phyloP scores from a whole-genome alignment of 2,797 vertebrate genomes.

The Muraenolepis orangiensis region DNA sequence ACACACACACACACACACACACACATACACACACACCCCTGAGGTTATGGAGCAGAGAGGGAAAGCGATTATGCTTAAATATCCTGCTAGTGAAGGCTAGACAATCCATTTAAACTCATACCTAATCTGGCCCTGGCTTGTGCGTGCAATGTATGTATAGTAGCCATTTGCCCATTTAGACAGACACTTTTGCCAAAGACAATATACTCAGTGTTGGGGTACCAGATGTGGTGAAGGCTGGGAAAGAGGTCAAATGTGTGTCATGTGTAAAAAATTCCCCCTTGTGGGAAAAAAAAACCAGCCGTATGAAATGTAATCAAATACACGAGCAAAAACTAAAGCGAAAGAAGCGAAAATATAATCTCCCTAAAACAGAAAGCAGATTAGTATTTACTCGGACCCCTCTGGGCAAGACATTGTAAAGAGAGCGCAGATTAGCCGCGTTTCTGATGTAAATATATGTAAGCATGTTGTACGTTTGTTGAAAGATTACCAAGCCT shows the following conservation, averaged over 20 bases:
- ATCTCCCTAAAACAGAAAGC: constrained; percentile 13
- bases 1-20: neutral
- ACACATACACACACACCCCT: constrained; percentile 17
- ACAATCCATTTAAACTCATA: constrained; percentile 70
- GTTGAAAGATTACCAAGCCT: neutral
- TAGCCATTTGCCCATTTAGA: constrained; percentile 49
- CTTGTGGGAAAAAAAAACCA: neutral
- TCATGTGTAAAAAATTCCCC: too few relatives aligned
- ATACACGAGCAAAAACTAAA: constrained; percentile 23
- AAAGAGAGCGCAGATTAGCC: constrained; percentile 2
- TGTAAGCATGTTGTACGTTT: neutral
- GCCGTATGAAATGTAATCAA: constrained; percentile 6
- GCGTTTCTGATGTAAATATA: neutral
- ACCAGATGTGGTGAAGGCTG: constrained; percentile 61
- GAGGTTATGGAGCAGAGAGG: constrained; percentile 44
- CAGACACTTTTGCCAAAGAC: constrained; percentile 52
- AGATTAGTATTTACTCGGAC: constrained; percentile 27
- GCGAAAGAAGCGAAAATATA: constrained; percentile 21
- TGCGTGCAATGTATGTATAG: constrained; percentile 62
- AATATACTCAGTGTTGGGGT: constrained; percentile 44
- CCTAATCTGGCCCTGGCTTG: constrained; percentile 62
- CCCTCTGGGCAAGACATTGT: constrained; percentile 8
- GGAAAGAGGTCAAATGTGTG: constrained; percentile 50
- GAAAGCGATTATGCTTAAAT: constrained; percentile 54
- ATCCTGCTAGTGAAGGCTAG: constrained; percentile 57